phyloP scores from a whole-genome alignment of 2,113 vertebrate genomes.

The Bujurquina vittata region DNA sequence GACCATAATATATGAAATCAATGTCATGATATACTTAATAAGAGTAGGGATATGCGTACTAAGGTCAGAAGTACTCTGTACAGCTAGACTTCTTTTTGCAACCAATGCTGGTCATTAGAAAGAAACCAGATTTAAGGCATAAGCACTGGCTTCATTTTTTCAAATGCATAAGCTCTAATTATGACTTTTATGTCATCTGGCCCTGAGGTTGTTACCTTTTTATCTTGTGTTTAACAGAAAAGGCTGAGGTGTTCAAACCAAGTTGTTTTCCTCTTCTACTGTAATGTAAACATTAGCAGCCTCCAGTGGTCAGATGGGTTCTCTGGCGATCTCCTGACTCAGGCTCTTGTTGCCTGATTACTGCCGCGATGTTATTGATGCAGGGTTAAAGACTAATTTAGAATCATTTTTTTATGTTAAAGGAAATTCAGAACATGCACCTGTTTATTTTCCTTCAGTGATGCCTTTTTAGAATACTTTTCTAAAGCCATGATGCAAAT shows the following conservation, averaged over 20 bases:
- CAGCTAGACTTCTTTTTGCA: accelerated
- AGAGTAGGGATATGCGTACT: accelerated
- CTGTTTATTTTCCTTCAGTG: not conserved
- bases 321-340: not conserved
- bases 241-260: too few relatives aligned
- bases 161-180: not conserved
- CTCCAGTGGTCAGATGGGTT: not conserved
- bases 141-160: not conserved
- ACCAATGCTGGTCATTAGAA: not conserved
- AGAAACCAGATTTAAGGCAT: not conserved
- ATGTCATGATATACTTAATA: not conserved
- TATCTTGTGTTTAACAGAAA: too few relatives aligned
- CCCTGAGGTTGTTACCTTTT: too few relatives aligned
- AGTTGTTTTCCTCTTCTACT: not conserved
- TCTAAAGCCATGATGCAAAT: constrained; percentile 16
- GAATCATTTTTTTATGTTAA: not conserved
- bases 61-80: not conserved
- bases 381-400: not conserved
- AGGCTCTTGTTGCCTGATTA: not conserved
- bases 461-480: not conserved
- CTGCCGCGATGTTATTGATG: not conserved
- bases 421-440: not conserved
- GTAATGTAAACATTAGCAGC: not conserved
- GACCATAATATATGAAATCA: accelerated
- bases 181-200: not conserved